Evolutionary conservation across 2,888 invertebrate genomes (phyloP).

Genomic region (Metalampra italica): DNA sequence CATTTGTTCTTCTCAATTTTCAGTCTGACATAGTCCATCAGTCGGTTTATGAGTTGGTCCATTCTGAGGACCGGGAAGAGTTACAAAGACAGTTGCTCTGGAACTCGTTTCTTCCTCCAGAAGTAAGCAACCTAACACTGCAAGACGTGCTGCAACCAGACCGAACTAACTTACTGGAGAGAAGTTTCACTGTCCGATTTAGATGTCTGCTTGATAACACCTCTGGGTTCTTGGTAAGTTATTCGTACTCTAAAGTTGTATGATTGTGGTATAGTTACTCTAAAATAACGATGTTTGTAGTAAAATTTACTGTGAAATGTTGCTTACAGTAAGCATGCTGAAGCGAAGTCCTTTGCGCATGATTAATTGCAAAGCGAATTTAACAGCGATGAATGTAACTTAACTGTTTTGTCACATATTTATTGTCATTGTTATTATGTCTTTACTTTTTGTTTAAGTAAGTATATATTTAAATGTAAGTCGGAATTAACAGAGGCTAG

Average conservation of each 20-base stretch:
- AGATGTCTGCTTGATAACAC: conserved; percentile 99
- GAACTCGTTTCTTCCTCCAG: conserved; percentile 94
- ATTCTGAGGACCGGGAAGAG: conserved; percentile 99
- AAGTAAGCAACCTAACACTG: conserved; percentile 84
- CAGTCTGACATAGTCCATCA: conserved; percentile 99
- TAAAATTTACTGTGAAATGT: too few relatives aligned
- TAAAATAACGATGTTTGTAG: not conserved
- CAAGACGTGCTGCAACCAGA: conserved; percentile 94
- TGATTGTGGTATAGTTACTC: not conserved
- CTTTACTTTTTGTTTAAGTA: not conserved
- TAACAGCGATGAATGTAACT: not conserved
- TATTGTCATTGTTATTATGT: not conserved
- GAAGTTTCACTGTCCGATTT: conserved; percentile 99
- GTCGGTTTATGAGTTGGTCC: conserved; percentile 98
- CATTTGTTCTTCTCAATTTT: conserved; percentile 36
- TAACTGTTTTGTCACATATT: not conserved
- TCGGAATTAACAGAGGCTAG: conserved; percentile 87
- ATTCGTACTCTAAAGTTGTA: not conserved
- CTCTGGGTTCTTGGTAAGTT: conserved; percentile 96
- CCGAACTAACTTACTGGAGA: conserved; percentile 92
- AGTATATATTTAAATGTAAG: not conserved
- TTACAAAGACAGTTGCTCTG: conserved; percentile 95
- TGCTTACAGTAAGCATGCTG: not conserved
- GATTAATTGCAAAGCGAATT: not conserved
- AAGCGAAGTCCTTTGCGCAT: not conserved